Conservation (phyloP, 2,797 vertebrate genomes). For the Simalia tracyae region DNA sequence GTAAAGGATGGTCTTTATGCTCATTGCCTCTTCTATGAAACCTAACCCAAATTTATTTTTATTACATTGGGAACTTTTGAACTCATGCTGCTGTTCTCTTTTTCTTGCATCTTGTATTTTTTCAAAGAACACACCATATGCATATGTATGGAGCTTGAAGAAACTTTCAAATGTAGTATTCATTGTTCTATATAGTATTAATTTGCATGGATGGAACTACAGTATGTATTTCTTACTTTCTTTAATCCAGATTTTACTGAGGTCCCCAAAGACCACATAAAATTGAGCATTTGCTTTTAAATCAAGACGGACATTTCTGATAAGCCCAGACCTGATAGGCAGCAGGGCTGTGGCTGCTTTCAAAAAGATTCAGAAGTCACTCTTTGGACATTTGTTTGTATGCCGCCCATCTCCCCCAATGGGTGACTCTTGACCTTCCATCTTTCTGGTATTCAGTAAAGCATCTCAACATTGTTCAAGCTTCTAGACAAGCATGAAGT, state of each 20-base stretch:
- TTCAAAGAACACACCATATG: neutral
- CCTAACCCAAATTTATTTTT: slow-evolving; percentile 22
- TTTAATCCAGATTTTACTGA: slow-evolving; percentile 23
- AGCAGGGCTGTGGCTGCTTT: neutral
- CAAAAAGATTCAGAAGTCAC: too few species aligned
- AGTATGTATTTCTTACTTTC: too few species aligned
- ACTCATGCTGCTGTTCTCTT: slow-evolving; percentile 5
- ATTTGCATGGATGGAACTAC: neutral
- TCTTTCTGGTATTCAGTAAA: too few species aligned
- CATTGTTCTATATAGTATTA: slow-evolving; percentile 48
- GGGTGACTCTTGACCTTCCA: too few species aligned
- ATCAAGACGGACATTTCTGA: slow-evolving; percentile 19
- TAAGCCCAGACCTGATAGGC: neutral
- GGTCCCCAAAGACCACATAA: slow-evolving; percentile 1
- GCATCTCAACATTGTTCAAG: too few species aligned
- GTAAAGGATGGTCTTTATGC: slow-evolving; percentile 46
- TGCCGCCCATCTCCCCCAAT: too few species aligned
- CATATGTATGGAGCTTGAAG: too few species aligned
- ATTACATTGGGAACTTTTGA: slow-evolving; percentile 46
- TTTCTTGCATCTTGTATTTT: neutral
- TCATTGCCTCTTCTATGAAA: slow-evolving; percentile 43
- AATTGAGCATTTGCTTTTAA: neutral
- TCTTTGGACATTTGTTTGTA: too few species aligned
- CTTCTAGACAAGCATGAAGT: too few species aligned
- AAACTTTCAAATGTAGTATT: too few species aligned